Conservation (phyloP, 2,797 vertebrate genomes). For the Erethizon dorsatum region DNA sequence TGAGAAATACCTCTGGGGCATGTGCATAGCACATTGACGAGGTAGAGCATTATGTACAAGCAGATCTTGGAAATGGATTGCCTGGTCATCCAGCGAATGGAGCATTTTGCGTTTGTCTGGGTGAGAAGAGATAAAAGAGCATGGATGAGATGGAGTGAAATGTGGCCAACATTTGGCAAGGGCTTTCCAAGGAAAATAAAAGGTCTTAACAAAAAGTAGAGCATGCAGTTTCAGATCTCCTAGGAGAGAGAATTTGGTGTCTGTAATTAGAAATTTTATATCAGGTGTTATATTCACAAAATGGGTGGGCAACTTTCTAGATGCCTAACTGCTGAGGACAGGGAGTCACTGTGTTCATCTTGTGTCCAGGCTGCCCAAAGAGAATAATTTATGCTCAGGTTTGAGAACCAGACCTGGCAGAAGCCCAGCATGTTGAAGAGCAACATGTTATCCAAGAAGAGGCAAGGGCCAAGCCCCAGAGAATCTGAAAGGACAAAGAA, state of each 20-base stretch:
- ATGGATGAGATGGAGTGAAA: slow-evolving; percentile 71
- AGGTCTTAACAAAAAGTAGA: slow-evolving; percentile 65
- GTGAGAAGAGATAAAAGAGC: slow-evolving; percentile 80
- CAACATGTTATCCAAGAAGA: slow-evolving; percentile 82
- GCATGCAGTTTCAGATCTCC: slow-evolving; percentile 62
- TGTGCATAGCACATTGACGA: neutral
- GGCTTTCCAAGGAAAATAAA: slow-evolving; percentile 79
- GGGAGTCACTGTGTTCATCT: slow-evolving; percentile 46
- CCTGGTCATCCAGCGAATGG: slow-evolving; percentile 62
- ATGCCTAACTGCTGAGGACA: slow-evolving; percentile 65
- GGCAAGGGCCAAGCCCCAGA: slow-evolving; percentile 74
- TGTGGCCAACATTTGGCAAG: slow-evolving; percentile 50
- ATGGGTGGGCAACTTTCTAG: slow-evolving; percentile 51
- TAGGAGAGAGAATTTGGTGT: slow-evolving; percentile 75
- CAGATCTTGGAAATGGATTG: slow-evolving; percentile 54
- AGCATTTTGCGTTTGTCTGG: slow-evolving; percentile 35
- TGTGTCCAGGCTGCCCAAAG: slow-evolving; percentile 55
- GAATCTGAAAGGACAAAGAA: slow-evolving; percentile 83
- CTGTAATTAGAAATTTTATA: slow-evolving; percentile 79
- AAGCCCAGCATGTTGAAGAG: slow-evolving; percentile 81
- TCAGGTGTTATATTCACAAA: slow-evolving; percentile 78
- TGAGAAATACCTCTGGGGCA: slow-evolving; percentile 20
- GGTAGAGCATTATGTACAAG: slow-evolving; percentile 55
- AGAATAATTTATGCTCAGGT: slow-evolving; percentile 23
- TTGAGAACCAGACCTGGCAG: slow-evolving; percentile 78